Evolutionary conservation across 2,797 vertebrate species (phyloP).

Genomic region (Alectoris magna): DNA sequence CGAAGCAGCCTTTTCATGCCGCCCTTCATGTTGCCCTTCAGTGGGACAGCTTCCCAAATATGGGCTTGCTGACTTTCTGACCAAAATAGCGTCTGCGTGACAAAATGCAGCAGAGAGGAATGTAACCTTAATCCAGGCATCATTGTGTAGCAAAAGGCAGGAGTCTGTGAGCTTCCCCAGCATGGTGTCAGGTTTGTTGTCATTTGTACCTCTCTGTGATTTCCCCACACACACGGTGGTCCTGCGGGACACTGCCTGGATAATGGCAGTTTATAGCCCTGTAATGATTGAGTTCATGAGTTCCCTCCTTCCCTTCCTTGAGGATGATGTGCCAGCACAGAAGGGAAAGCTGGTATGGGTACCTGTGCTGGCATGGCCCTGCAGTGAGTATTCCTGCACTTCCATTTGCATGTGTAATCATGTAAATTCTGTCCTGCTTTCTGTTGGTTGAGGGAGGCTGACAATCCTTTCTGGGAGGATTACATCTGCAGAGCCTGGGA

Average conservation of each 20-base stretch:
- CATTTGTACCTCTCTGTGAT: neutral
- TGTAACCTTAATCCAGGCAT: constrained; percentile 68
- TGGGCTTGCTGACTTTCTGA: constrained; percentile 61
- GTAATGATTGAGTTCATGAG: neutral
- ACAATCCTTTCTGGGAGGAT: neutral
- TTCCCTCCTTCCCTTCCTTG: neutral
- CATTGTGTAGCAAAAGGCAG: constrained; percentile 60
- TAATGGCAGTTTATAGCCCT: fast-evolving
- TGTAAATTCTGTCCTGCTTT: neutral
- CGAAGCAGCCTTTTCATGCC: neutral
- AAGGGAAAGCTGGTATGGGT: neutral
- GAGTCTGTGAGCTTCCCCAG: constrained; percentile 15
- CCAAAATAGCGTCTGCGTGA: constrained; percentile 75
- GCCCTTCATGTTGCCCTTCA: constrained; percentile 71
- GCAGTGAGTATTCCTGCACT: neutral
- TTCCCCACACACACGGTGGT: neutral
- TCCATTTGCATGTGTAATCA: neutral
- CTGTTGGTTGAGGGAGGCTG: neutral
- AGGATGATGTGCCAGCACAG: fast-evolving
- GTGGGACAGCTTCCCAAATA: constrained; percentile 73
- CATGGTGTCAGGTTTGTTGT: constrained; percentile 55
- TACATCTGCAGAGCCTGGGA: neutral
- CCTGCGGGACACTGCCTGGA: fast-evolving
- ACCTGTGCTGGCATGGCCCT: neutral
- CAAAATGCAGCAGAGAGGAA: constrained; percentile 65